Base-by-base conservation (phyloP, 1,140 invertebrate genomes). In the Musca vetustissima region DNA sequence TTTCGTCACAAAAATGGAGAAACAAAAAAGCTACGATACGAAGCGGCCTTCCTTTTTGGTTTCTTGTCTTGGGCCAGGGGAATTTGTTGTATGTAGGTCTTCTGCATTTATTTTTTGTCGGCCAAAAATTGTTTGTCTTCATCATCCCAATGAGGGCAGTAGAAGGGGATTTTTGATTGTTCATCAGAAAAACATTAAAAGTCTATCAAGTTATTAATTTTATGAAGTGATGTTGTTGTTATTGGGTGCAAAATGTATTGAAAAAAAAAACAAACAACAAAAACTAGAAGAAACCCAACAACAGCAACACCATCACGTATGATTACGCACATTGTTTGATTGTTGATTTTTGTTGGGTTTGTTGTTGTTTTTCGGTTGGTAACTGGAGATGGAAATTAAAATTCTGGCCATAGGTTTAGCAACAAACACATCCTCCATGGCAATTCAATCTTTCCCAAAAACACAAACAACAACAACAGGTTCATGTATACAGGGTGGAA, bases 191-290 rank as follows among this genome's bases (percentile, higher is more conserved):
- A n/a, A 25, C 47, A 49, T 65, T 22, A 68, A 68, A 72, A 76
- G 73, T 76, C 73, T 75, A 76, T 79, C 75, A 78, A 75, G 75
- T 79, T 80, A 79, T 77, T 80, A 80, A 80, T 80, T 80, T 80
- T 70, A 79, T 79, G 74, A 80, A 80, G 78, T 78, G 74, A 74
- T 74, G 69, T 71, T 53, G 66, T 25, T 57, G 69, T 36, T 68
- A 55, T 13, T 0, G 43, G 9, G 2, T n/a, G 50, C 53, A 71
- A 72, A 75, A 61, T 28, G 72, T 73, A 75, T 74, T 75, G 75
- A 74, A 69, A 28, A 67, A 36, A 36, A 66, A n/a, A n/a, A n/a
- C n/a, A n/a, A n/a, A n/a, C n/a, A n/a, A n/a, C n/a, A n/a, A 69
- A 53, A 68, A 66, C 68, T 69, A 72, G 59, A 69, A 67, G 67